Base-by-base conservation (phyloP, 2,888 invertebrate genomes). In the Dyspetes luteomarginatus region DNA sequence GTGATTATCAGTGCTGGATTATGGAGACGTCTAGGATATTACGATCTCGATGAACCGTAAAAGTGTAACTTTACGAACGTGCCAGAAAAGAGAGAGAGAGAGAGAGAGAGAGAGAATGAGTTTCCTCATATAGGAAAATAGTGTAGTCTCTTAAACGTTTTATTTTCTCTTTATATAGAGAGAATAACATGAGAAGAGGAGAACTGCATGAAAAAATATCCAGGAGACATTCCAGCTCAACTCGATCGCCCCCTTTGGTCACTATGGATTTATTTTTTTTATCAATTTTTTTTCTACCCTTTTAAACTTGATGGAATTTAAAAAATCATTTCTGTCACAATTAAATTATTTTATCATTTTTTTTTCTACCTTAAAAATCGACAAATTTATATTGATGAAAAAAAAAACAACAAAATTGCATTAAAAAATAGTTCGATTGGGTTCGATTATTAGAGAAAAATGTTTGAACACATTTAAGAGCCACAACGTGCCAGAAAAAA, bases 1-100 rank as follows among this genome's bases (percentile, higher is more conserved):
- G 65, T 76, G 79, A 78, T 83, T 83, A 84, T 78, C 75, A 74
- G 60, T 81, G 74, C 73, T 72, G 77, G 76, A 78, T 76, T 81
- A 91, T 90, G 89, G 89, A 91, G 91, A 90, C 88, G 88, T 91
- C 88, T 87, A 82, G 84, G 86, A 90, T 82, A 84, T 91, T 91
- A 91, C 86, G 90, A 87, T 82, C 86, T 73, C 78, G 69, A 55
- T 24, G 55, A 73, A 64, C 69, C 81, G 71, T 83, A 83, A 83
- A 83, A 77, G 81, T 81, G 67, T 64, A 67, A 83, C 62, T 83
- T 83, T 83, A 83, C 81, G 81, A 60, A 78, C 77, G 60, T 78
- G 76, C 69, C 45, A 22, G 22, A 55, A 15, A 24, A 60, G 69
- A 55, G 19, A 45, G 41, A 67, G 60, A 58, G 67, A 58, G 60